A percentile compares a stretch with the other conserved stretches of the same genome.
Conservation (phyloP, 2,797 vertebrate species). For the Sebastes diploproa region DNA sequence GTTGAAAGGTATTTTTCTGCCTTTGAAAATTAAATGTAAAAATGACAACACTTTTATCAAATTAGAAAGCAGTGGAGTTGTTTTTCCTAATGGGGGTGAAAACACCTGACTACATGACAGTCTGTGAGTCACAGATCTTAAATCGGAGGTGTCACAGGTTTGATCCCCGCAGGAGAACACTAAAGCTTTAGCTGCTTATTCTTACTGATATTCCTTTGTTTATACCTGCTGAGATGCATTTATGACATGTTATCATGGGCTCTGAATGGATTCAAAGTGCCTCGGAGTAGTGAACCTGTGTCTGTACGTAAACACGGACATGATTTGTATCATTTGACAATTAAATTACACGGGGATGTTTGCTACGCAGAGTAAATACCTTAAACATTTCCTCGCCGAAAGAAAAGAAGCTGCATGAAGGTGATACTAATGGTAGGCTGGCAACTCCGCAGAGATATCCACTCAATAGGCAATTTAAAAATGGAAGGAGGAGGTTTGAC, state of each 20-base stretch:
- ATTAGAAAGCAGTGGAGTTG: slow-evolving; percentile 28
- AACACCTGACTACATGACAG: slow-evolving; percentile 49
- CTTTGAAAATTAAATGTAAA: slow-evolving; percentile 58
- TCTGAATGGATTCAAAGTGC: slow-evolving; percentile 37
- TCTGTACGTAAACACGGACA: slow-evolving; percentile 19
- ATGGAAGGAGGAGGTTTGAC: slow-evolving; percentile 96
- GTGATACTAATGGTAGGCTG: slow-evolving; percentile 88
- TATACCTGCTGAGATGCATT: slow-evolving; percentile 13
- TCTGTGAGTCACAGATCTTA: not conserved
- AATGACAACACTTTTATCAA: slow-evolving; percentile 57
- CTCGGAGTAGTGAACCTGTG: slow-evolving; percentile 23
- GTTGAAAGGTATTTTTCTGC: slow-evolving; percentile 71
- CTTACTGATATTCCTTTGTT: slow-evolving; percentile 25
- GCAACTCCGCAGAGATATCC: slow-evolving; percentile 86
- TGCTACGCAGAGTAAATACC: slow-evolving; percentile 32
- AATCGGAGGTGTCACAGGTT: slow-evolving; percentile 26
- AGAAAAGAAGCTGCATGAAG: slow-evolving; percentile 84
- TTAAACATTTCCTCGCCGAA: slow-evolving; percentile 48
- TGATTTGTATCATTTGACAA: slow-evolving; percentile 61
- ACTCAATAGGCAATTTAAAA: slow-evolving; percentile 99
- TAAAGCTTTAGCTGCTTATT: not conserved
- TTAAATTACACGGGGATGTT: slow-evolving; percentile 52
- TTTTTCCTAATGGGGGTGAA: slow-evolving; percentile 5
- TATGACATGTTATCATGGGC: slow-evolving; percentile 18
- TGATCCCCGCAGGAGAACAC: not conserved